Evolutionary conservation across 2,113 vertebrate species (phyloP).

Genomic region (Xenotilapia caudafasciata): DNA sequence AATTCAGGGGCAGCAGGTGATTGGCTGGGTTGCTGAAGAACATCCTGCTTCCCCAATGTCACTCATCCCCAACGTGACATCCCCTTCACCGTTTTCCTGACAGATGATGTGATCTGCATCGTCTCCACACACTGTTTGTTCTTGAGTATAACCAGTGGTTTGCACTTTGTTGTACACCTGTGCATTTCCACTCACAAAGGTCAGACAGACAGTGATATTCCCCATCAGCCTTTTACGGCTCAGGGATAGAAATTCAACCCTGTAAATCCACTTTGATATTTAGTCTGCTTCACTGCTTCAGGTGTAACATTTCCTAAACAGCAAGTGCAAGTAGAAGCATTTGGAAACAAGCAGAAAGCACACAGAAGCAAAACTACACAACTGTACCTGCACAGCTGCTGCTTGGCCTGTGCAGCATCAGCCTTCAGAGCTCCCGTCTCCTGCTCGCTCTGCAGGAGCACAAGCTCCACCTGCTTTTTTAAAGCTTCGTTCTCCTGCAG

Average conservation of each 20-base stretch:
- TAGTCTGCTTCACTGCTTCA: background rate
- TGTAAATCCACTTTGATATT: background rate
- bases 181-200: background rate
- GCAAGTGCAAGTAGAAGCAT: background rate
- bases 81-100: background rate
- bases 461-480: conserved; percentile 65
- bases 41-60: accelerated
- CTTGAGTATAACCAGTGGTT: background rate
- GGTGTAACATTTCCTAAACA: background rate
- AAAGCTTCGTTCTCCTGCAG: conserved; percentile 80
- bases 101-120: background rate
- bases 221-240: background rate
- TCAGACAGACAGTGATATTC: background rate
- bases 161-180: background rate
- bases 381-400: conserved; percentile 66
- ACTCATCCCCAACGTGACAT: background rate
- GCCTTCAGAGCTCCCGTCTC: conserved; percentile 68
- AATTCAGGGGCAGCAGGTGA: background rate
- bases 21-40: background rate
- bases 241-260: background rate
- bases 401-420: conserved; percentile 54
- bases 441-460: conserved; percentile 70
- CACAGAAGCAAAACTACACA: background rate
- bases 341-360: background rate
- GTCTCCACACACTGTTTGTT: background rate